phyloP scores from a whole-genome alignment of 2,888 invertebrate species.

The Rhingia campestris region DNA sequence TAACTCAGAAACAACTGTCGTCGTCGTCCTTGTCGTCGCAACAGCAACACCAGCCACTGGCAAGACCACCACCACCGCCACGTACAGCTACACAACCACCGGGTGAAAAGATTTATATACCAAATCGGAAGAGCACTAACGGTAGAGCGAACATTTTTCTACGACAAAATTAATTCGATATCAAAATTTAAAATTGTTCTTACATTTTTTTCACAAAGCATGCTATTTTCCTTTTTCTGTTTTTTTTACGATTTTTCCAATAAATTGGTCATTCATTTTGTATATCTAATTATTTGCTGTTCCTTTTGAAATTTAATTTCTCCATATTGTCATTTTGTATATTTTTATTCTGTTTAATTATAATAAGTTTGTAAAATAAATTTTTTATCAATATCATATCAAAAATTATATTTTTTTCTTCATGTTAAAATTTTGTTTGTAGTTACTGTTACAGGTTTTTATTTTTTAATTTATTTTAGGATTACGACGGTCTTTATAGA shows the following conservation, averaged over 20 bases:
- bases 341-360: slow-evolving; percentile 17
- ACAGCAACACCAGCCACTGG: slow-evolving; percentile 75
- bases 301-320: neutral
- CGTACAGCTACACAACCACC: slow-evolving; percentile 72
- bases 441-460: neutral
- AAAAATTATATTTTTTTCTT: neutral
- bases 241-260: neutral
- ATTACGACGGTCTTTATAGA: no score
- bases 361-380: slow-evolving; percentile 37
- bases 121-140: slow-evolving; percentile 76
- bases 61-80: slow-evolving; percentile 65
- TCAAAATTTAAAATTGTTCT: neutral
- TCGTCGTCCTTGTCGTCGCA: slow-evolving; percentile 76
- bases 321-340: neutral
- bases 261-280: neutral
- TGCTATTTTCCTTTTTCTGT: neutral
- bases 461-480: no score
- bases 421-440: slow-evolving; percentile 4
- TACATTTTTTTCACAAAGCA: neutral
- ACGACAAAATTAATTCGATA: slow-evolving; percentile 47
- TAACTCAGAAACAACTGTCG: slow-evolving; percentile 76
- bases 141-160: slow-evolving; percentile 73
- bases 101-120: slow-evolving; percentile 74
- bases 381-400: slow-evolving; percentile 6
- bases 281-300: neutral